Evolutionary conservation across 2,113 vertebrate genomes (phyloP), one percentile per base, ranked within the genome.

Genomic region (Mesitornis unicolor): DNA sequence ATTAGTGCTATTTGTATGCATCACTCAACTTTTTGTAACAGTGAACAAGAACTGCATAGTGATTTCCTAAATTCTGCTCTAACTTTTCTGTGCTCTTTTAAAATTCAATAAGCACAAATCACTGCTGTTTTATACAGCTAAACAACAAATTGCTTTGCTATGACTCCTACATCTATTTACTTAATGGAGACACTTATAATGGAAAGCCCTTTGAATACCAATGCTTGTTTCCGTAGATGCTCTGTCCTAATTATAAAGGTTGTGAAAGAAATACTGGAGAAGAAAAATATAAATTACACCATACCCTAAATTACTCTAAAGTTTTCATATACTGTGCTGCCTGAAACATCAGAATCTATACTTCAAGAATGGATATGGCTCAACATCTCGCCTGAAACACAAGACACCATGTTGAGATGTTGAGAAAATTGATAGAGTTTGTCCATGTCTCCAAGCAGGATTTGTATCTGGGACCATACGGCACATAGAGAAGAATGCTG

Each of bases 51-150:
- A 51, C 31, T 3, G 38, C 64, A 61, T 18, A 74, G 36, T 2
- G 7, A 8, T 78, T 84, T 54, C 93, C 77, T 89, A 90, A 93
- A 78, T 84, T 69, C 91, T 11, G 8, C 74, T 91, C 77, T 67
- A 89, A 88, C 94, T 88, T 95, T 81, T 89, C 73, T 42, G 50
- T 0, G 0, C 87, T 15, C 17, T n/a, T 89, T 95, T 91, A 95
- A 97, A 80, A 96, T 94, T 92, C 97, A 97, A 43, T 81, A 81
- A 95, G 74, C 97, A 95, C 95, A 97, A 97, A 97, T 95, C 96
- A 93, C 77, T 51, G 77, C 35, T 83, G 89, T 75, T 84, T 90
- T 90, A 88, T 75, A 56, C 87, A 94, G 74, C 93, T 94, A 84
- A 97, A 94, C 76, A 93, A 93, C 74, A 90, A 82, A 96, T 64